Evolutionary conservation across 2,888 invertebrate species (phyloP).

Genomic region (Rhorus exstirpatorius): DNA sequence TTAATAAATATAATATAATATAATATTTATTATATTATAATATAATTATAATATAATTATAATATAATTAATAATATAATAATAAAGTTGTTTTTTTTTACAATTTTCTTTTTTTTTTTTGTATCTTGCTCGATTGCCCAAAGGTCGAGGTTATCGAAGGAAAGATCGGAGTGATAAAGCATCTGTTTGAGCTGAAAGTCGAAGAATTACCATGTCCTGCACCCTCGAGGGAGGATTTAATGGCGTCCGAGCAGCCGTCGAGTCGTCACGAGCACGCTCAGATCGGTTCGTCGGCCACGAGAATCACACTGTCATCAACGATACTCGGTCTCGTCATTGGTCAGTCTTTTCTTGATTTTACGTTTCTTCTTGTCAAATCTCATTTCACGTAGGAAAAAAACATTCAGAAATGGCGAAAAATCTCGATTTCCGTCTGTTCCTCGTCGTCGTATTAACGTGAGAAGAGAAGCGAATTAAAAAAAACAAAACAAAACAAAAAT

Average conservation of each 20-base stretch:
- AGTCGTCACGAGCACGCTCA: slow-evolving; percentile 81
- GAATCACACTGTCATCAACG: slow-evolving; percentile 79
- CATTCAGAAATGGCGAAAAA: slow-evolving; percentile 1
- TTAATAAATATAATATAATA: too few relatives aligned
- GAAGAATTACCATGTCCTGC: slow-evolving; percentile 83
- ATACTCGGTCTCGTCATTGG: slow-evolving; percentile 60
- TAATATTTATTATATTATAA: too few relatives aligned
- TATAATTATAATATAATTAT: too few relatives aligned
- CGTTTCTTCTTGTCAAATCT: slow-evolving; percentile 69
- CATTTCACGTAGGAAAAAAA: slow-evolving; percentile 81
- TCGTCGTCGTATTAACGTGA: slow-evolving; percentile 37
- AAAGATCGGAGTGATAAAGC: slow-evolving; percentile 79
- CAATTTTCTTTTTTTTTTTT: slow-evolving; percentile 31
- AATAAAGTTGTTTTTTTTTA: not conserved
- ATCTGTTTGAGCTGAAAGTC: slow-evolving; percentile 80
- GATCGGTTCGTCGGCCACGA: slow-evolving; percentile 79
- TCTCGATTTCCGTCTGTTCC: slow-evolving; percentile 17
- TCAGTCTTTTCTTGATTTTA: slow-evolving; percentile 73
- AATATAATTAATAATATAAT: not conserved
- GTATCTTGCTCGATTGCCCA: slow-evolving; percentile 31
- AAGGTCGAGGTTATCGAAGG: slow-evolving; percentile 80
- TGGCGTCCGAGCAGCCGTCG: slow-evolving; percentile 84
- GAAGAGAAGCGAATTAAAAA: not conserved
- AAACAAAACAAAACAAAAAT: too few relatives aligned
- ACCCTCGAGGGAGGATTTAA: slow-evolving; percentile 82